Evolutionary conservation across 2,113 vertebrate genomes (phyloP).

Genomic region (Perccottus glenii): DNA sequence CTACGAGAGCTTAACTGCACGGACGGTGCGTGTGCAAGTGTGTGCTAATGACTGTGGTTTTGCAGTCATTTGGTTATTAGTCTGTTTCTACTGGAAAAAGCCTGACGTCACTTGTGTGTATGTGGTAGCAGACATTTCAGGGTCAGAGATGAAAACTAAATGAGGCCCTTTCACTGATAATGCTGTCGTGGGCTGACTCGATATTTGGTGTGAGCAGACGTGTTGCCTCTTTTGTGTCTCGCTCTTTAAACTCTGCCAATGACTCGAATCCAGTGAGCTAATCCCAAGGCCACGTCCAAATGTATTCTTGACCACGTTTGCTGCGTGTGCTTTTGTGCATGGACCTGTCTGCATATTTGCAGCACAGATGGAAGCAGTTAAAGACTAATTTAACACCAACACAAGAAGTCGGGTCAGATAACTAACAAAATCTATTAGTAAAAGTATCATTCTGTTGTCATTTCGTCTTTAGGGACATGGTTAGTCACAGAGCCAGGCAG

Average conservation of each 20-base stretch:
- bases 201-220: slow-evolving; percentile 18
- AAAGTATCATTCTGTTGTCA: slow-evolving; percentile 73
- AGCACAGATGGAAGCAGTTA: slow-evolving; percentile 75
- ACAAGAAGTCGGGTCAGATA: slow-evolving; percentile 71
- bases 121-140: slow-evolving; percentile 25
- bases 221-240: slow-evolving; percentile 18
- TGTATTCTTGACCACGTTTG: slow-evolving; percentile 51
- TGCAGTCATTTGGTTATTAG: slow-evolving; percentile 64
- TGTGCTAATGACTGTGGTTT: slow-evolving; percentile 60
- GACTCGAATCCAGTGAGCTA: slow-evolving; percentile 42
- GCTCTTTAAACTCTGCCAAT: slow-evolving; percentile 46
- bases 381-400: slow-evolving; percentile 70
- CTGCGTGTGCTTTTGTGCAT: slow-evolving; percentile 42
- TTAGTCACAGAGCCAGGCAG: slow-evolving; percentile 23
- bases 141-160: slow-evolving; percentile 64
- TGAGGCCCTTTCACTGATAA: slow-evolving; percentile 56
- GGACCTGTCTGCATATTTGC: slow-evolving; percentile 57
- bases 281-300: slow-evolving; percentile 37
- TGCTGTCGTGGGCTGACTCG: slow-evolving; percentile 30
- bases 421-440: slow-evolving; percentile 78
- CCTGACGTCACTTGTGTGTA: slow-evolving; percentile 57
- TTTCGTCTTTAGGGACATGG: slow-evolving; percentile 47
- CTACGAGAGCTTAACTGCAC: slow-evolving; percentile 49
- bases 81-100: slow-evolving; percentile 64
- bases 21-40: slow-evolving; percentile 33